Conservation (phyloP, 2,797 vertebrate species). For the Crenichthys baileyi region DNA sequence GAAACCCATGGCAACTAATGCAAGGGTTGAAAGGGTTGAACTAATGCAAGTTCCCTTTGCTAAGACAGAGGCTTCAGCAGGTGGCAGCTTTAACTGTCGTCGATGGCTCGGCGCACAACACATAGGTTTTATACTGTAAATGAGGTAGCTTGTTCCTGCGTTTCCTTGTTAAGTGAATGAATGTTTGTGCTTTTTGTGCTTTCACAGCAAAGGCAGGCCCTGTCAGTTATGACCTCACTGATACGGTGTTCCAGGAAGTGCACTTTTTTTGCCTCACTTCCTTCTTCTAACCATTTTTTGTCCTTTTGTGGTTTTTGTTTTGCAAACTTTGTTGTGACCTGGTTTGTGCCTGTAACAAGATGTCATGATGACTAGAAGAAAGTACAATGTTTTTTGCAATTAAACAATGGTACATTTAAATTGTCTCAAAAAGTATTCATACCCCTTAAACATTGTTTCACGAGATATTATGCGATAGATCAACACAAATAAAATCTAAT, state of each 20-base stretch:
- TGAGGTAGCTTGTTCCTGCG: not conserved
- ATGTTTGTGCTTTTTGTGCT: not conserved
- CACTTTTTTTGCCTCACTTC: slow-evolving; percentile 46
- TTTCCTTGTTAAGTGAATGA: slow-evolving; percentile 6
- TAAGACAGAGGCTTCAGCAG: slow-evolving; percentile 58
- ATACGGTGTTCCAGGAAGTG: slow-evolving; percentile 54
- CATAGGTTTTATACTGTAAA: not conserved
- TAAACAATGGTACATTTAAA: not conserved
- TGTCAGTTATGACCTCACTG: slow-evolving; percentile 29
- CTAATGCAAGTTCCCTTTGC: slow-evolving; percentile 56
- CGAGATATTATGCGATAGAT: not conserved
- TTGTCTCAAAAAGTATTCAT: not conserved
- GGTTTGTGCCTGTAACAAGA: slow-evolving; percentile 3
- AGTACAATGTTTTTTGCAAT: not conserved
- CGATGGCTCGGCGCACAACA: not conserved
- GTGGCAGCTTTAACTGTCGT: slow-evolving; percentile 39
- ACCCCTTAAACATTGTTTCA: not conserved
- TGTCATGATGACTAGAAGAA: not conserved
- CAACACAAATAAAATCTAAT: not conserved
- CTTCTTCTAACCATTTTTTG: slow-evolving; percentile 17
- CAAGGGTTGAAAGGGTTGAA: slow-evolving; percentile 73
- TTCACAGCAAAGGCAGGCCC: slow-evolving; percentile 21
- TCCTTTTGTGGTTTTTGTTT: slow-evolving; percentile 29
- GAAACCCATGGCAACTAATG: slow-evolving; percentile 84
- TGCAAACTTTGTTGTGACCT: not conserved